phyloP scores from a whole-genome alignment of 2,888 invertebrate species.

The Scaptomyza reducta region DNA sequence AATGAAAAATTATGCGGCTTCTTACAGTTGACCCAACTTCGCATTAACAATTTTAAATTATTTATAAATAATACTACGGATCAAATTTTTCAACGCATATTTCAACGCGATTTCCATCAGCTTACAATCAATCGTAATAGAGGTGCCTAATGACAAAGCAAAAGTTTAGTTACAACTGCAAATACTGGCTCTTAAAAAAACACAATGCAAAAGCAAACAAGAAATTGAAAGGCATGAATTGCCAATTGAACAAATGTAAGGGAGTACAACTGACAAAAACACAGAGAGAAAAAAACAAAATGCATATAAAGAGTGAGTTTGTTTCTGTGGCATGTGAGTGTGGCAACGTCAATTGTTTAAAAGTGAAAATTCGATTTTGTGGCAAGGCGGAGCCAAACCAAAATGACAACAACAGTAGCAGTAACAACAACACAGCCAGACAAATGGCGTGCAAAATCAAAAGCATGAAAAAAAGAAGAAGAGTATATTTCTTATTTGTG shows the following conservation, averaged over 20 bases:
- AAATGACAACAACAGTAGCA: conserved; percentile 12
- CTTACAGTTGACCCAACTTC: conserved; percentile 17
- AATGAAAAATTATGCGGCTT: conserved; percentile 13
- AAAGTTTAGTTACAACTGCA: conserved; percentile 32
- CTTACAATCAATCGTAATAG: neutral
- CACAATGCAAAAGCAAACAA: conserved; percentile 49
- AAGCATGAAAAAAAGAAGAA: conserved; percentile 31
- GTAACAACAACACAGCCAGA: conserved; percentile 33
- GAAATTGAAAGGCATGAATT: conserved; percentile 64
- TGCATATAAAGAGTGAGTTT: neutral
- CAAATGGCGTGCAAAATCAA: conserved; percentile 68
- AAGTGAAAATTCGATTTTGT: conserved; percentile 82
- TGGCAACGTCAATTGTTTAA: conserved; percentile 77
- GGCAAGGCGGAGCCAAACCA: conserved; percentile 56
- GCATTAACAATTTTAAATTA: conserved; percentile 12
- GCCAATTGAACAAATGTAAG: conserved; percentile 34
- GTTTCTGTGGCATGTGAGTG: conserved; percentile 28
- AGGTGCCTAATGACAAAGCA: conserved; percentile 7
- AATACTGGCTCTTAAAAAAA: conserved; percentile 37
- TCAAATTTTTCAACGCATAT: too few relatives aligned
- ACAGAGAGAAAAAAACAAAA: neutral
- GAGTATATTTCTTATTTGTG: conserved; percentile 29
- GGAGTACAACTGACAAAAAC: conserved; percentile 19
- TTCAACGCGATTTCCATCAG: too few relatives aligned
- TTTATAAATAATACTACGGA: too few relatives aligned